A percentile compares a stretch with the other conserved stretches of the same genome.
These are phyloP conservation scores for Gasterosteus nipponicus DNA, from an alignment of 2,113 vertebrate genomes.

Conservation along the genomic window DNA sequence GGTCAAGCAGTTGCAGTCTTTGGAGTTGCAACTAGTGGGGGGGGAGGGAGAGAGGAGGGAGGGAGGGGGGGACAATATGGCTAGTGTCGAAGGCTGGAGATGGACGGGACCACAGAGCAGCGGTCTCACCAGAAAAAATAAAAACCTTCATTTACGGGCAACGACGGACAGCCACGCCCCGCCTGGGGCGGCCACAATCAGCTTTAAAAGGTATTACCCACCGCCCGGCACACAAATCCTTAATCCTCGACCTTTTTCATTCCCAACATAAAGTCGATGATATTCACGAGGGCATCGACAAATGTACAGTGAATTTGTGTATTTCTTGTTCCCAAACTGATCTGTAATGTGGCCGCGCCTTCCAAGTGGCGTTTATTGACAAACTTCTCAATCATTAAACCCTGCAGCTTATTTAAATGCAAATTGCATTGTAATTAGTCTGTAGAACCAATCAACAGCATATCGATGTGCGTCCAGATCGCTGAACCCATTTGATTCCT, in stretches of 20 bases:
- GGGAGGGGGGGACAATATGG: constrained; percentile 36
- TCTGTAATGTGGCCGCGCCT: background rate
- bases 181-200: constrained; percentile 55
- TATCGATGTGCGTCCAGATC: constrained; percentile 22
- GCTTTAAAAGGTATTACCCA: constrained; percentile 65
- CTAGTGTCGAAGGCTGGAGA: constrained; percentile 34
- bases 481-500: constrained; percentile 3
- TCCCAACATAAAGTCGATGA: constrained; percentile 41
- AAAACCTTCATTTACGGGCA: constrained; percentile 46
- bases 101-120: constrained; percentile 35
- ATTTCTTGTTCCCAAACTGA: constrained; percentile 8
- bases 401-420: constrained; percentile 22
- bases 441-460: constrained; percentile 17
- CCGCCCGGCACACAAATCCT: constrained; percentile 47
- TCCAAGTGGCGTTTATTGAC: constrained; percentile 4
- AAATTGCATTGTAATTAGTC: constrained; percentile 46
- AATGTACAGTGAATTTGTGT: background rate
- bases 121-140: constrained; percentile 53
- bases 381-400: constrained; percentile 10
- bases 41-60: background rate
- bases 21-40: background rate
- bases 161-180: constrained; percentile 50
- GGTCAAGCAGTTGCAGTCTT: constrained; percentile 49
- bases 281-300: background rate
- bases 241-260: constrained; percentile 67